Conservation (phyloP, 2,797 vertebrate species). For the Phyllotis vaccarum region DNA sequence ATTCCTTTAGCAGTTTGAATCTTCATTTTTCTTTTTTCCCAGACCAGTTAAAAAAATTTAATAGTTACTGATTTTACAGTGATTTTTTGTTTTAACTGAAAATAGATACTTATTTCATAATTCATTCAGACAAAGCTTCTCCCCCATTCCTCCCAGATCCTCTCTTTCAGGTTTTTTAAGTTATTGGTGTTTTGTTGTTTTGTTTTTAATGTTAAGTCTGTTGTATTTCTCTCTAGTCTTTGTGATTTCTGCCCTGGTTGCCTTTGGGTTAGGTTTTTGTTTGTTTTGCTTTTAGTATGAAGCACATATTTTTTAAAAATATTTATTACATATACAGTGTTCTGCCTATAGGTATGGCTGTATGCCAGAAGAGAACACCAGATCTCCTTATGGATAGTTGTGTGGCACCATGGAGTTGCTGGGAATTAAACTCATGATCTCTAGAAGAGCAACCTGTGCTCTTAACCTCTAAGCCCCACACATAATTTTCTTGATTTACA, state of each 20-base stretch:
- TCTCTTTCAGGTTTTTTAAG: background rate
- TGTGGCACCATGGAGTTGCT: too few species aligned
- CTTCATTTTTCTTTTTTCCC: background rate
- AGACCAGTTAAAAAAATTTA: background rate
- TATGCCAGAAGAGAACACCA: too few species aligned
- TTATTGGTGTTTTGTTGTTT: background rate
- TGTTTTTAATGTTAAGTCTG: background rate
- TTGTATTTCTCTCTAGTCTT: background rate
- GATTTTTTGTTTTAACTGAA: background rate
- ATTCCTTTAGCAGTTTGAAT: constrained; percentile 52
- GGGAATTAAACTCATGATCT: too few species aligned
- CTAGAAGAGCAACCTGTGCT: too few species aligned
- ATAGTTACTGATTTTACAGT: background rate
- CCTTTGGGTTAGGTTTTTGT: background rate
- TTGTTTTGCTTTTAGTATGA: constrained; percentile 20
- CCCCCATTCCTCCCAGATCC: background rate
- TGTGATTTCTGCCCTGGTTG: background rate
- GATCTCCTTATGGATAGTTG: too few species aligned
- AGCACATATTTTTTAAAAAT: constrained; percentile 11
- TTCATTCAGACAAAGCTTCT: background rate
- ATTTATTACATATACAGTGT: too few species aligned
- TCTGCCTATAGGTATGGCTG: too few species aligned
- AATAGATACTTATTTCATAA: background rate
- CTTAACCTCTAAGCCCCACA: too few species aligned
- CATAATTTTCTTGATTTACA: constrained; percentile 44